phyloP scores from a whole-genome alignment of 2,797 vertebrate species.

The Threskiornis aethiopicus region DNA sequence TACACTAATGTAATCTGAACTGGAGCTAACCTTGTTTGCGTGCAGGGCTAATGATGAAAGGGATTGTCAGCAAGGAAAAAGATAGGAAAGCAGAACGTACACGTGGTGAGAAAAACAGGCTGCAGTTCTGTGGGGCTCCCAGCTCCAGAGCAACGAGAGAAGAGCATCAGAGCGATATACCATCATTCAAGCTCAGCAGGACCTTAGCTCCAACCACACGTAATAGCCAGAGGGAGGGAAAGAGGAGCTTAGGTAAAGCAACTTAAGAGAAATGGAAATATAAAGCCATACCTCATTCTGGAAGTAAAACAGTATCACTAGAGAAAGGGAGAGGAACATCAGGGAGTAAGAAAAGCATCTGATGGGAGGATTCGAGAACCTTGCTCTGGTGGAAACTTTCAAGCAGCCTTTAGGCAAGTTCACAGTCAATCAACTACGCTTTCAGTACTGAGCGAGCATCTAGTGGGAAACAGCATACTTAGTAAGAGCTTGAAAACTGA shows the following conservation, averaged over 20 bases:
- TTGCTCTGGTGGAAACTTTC: neutral
- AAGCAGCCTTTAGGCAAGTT: neutral
- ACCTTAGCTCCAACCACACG: neutral
- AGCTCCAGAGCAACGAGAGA: neutral
- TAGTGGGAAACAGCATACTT: neutral
- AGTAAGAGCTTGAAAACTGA: neutral
- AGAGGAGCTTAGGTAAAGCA: neutral
- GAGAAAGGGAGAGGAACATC: neutral
- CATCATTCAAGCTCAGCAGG: neutral
- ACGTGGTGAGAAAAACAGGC: neutral
- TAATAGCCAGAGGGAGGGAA: neutral
- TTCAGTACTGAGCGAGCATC: neutral
- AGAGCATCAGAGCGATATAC: neutral
- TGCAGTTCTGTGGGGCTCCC: neutral
- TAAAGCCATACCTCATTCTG: neutral
- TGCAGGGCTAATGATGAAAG: neutral
- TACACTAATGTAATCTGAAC: conserved; percentile 19
- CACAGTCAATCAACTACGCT: neutral
- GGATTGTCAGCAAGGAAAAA: neutral
- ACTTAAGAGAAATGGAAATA: neutral
- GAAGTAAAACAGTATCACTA: neutral
- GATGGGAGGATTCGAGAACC: neutral
- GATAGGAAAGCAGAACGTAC: neutral
- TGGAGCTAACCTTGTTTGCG: conserved; percentile 29
- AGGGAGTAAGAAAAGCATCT: neutral